phyloP scores from a whole-genome alignment of 2,797 vertebrate genomes.

The Sebastes cheni region DNA sequence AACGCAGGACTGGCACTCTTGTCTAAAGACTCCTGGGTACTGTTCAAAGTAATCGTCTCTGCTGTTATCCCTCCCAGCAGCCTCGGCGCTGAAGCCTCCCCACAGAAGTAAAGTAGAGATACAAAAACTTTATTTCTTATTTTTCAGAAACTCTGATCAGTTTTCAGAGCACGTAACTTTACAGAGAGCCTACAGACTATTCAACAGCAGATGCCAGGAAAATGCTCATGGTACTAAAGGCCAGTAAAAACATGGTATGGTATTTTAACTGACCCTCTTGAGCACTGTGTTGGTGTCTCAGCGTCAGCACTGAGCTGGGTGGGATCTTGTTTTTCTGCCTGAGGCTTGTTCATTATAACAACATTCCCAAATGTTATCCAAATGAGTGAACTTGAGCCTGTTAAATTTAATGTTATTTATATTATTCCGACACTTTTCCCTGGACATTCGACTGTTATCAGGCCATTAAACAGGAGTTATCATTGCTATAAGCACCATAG shows the following conservation, averaged over 20 bases:
- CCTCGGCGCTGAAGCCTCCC: neutral
- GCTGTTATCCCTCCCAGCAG: neutral
- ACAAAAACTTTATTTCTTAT: neutral
- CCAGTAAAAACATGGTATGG: neutral
- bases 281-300: neutral
- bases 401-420: neutral
- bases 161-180: neutral
- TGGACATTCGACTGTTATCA: too few species aligned
- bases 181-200: neutral
- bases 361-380: neutral
- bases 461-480: too few species aligned
- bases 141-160: neutral
- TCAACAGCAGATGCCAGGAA: neutral
- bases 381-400: neutral
- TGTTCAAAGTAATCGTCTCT: neutral
- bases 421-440: neutral
- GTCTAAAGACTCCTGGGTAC: neutral
- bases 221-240: neutral
- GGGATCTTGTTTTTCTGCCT: neutral
- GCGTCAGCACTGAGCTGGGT: neutral
- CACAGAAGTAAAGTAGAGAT: neutral
- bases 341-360: neutral
- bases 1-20: neutral
- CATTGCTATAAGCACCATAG: too few species aligned
- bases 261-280: neutral